Evolutionary conservation across 2,888 invertebrate genomes (phyloP), one percentile per base, ranked within the genome.

Genomic region (Cepaea hortensis): DNA sequence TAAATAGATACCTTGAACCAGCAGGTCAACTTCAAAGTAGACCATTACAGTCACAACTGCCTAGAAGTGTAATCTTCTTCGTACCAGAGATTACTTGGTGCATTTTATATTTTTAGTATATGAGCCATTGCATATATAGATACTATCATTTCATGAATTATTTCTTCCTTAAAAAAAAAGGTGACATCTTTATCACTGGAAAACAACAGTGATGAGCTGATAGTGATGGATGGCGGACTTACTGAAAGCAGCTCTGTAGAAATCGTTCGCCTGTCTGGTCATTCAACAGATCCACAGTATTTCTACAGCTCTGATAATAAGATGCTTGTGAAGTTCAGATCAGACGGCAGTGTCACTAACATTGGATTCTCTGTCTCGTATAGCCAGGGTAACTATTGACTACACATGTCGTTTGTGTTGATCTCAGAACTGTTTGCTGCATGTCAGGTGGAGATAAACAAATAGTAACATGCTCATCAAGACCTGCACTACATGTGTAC

Each of bases 281-380:
- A 85, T 11, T 77, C 84, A 48, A 35, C 81, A n/a, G 48, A 81
- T 55, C 68, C 81, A 13, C 81, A 62, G 0, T 86, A 79, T n/a
- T 84, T 86, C 77, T 92, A 97, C 94, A 97, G 98, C 55, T 98
- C 98, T 6, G 98, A 98, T 75, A 99, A 99, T 95, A 98, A 99
- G 93, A 98, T 99, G 98, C 98, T 98, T 89, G 96, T 99, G 89
- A 98, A 85, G 50, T 79, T 85, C 35, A 70, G 5, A 18, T 85
- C 85, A 23, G 77, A 85, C 50, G 70, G 55, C 35, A 76, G 77
- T 55, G 79, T 68, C 35, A 79, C 15, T 55, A 7, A 9, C 9
- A 35, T 79, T 77, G 79, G 79, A 70, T 85, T 85, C 35, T 35
- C 72, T 35, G 18, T 76, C 20, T 48, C 65, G 7, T 35, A 65